A percentile compares a stretch with the other conserved stretches of the same genome.
These are phyloP conservation scores for Porites lutea DNA, from an alignment of 64 coral and sea anemone species.

Conservation along the genomic window DNA sequence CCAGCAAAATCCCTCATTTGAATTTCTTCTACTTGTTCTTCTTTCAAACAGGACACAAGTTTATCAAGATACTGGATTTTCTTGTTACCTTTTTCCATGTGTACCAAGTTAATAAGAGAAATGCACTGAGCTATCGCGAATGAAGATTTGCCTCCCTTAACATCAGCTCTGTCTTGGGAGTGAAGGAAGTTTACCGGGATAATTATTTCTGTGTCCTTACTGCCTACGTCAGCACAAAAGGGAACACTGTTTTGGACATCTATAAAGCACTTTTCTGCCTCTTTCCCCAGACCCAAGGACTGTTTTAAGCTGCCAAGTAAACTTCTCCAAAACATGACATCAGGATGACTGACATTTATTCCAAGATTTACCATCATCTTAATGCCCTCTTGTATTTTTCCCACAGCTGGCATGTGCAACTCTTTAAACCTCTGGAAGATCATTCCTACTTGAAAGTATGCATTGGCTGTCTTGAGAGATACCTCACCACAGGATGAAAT, in stretches of 20 bases:
- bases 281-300: neutral
- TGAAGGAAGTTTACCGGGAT: neutral
- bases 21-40: neutral
- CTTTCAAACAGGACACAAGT: neutral
- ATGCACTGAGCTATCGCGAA: neutral
- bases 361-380: neutral
- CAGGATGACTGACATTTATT: neutral
- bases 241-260: neutral
- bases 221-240: neutral
- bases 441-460: neutral
- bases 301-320: neutral
- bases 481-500: neutral
- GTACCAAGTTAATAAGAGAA: constrained; percentile 1
- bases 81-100: neutral
- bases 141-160: neutral
- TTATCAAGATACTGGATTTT: neutral
- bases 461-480: neutral
- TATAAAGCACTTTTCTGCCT: constrained; percentile 3
- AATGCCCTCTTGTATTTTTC: neutral
- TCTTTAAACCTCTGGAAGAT: neutral
- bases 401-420: neutral
- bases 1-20: neutral
- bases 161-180: neutral
- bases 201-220: neutral
- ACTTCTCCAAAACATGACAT: neutral